phyloP scores from a whole-genome alignment of 2,888 invertebrate genomes.

The Lasius fuliginosus region DNA sequence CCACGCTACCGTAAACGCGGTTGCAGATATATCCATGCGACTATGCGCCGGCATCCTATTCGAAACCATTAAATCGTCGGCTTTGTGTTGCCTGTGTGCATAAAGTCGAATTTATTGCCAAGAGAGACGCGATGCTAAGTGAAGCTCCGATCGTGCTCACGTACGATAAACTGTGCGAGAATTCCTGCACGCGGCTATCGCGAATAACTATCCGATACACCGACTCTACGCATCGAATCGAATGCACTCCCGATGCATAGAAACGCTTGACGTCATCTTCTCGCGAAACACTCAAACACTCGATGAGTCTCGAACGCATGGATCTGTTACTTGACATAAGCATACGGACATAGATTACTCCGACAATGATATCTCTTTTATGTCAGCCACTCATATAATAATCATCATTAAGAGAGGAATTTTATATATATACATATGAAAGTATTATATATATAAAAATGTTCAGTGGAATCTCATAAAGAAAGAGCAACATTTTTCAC shows the following conservation, averaged over 20 bases:
- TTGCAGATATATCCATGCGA: conserved; percentile 7
- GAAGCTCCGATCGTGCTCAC: conserved; percentile 25
- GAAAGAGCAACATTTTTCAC: background rate
- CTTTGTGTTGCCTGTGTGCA: conserved; percentile 14
- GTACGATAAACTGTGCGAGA: conserved; percentile 20
- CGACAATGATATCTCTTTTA: background rate
- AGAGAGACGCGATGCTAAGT: conserved; percentile 30
- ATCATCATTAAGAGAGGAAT: background rate
- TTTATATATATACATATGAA: no score
- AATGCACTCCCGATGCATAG: background rate
- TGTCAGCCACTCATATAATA: background rate
- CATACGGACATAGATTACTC: background rate
- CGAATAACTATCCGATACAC: conserved; percentile 8
- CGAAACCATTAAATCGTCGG: conserved; percentile 27
- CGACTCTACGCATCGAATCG: conserved; percentile 1
- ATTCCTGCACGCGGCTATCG: conserved; percentile 29
- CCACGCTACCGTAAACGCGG: background rate
- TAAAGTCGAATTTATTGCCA: conserved; percentile 36
- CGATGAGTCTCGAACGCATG: background rate
- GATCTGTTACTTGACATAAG: background rate
- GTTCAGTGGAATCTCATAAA: background rate
- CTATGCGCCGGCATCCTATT: conserved; percentile 28
- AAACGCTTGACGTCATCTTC: conserved; percentile 17
- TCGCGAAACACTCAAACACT: background rate
- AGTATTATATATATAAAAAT: background rate